Evolutionary conservation across 2,113 vertebrate species (phyloP).

Genomic region (Oreocharis arfaki): DNA sequence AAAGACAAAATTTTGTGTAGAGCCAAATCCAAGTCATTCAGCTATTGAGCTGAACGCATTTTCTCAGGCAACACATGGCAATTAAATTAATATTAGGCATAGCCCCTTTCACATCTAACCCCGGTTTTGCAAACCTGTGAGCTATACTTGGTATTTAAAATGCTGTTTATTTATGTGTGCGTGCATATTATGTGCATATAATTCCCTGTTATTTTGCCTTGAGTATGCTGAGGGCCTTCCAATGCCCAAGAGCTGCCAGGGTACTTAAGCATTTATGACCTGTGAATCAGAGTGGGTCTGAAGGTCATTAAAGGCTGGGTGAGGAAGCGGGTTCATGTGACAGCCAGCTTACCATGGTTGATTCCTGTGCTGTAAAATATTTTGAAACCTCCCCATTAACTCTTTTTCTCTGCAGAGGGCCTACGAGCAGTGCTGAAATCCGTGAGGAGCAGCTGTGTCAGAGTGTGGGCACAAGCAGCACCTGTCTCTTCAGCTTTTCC

Average conservation of each 20-base stretch:
- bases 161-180: not conserved
- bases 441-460: not conserved
- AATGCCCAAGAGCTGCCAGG: not conserved
- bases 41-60: not conserved
- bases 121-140: not conserved
- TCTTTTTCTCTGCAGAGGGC: not conserved
- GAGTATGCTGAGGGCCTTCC: not conserved
- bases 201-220: not conserved
- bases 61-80: not conserved
- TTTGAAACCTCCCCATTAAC: not conserved
- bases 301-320: constrained; percentile 26
- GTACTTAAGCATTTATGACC: constrained; percentile 2
- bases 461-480: not conserved
- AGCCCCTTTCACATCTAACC: not conserved
- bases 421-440: not conserved
- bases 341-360: not conserved
- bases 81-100: not conserved
- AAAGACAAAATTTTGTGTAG: not conserved
- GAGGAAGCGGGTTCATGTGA: not conserved
- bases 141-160: not conserved
- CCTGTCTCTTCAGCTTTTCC: not conserved
- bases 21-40: not conserved
- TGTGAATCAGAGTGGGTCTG: constrained; percentile 4
- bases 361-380: not conserved
- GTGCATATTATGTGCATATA: not conserved